A percentile compares a stretch with the other conserved stretches of the same genome.
Conservation (phyloP, 2,113 vertebrate genomes). For the Plotosus lineatus region DNA sequence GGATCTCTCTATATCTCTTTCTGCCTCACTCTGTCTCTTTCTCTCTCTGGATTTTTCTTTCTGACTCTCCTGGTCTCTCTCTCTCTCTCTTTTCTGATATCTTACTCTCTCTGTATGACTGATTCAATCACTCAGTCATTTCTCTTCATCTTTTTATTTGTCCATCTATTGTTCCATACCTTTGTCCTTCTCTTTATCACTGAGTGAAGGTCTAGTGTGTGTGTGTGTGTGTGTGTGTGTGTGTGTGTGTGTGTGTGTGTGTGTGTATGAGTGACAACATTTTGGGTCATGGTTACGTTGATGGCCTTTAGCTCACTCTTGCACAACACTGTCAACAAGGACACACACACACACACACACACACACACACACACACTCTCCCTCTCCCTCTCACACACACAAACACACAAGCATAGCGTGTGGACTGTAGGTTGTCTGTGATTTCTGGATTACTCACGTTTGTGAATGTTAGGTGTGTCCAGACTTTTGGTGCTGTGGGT, state of each 20-base stretch:
- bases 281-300: neutral
- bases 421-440: neutral
- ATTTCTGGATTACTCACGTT: conserved; percentile 25
- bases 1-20: no score
- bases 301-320: neutral
- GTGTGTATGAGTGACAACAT: neutral
- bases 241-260: neutral
- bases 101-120: no score
- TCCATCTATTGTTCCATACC: neutral
- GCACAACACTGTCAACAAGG: neutral
- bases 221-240: neutral
- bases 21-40: conserved; percentile 47
- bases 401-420: neutral
- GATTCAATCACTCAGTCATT: no score
- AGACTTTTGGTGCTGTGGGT: conserved; percentile 1
- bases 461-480: conserved; percentile 11
- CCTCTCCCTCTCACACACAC: no score
- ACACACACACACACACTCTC: conserved; percentile 9
- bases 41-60: conserved; percentile 60
- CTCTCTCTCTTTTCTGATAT: conserved; percentile 2
- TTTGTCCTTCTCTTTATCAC: neutral
- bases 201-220: neutral
- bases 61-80: conserved; percentile 29
- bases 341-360: conserved; percentile 8
- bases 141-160: neutral